Evolutionary conservation across 1,140 invertebrate genomes (phyloP).

Genomic region (Brachionus calyciflorus): DNA sequence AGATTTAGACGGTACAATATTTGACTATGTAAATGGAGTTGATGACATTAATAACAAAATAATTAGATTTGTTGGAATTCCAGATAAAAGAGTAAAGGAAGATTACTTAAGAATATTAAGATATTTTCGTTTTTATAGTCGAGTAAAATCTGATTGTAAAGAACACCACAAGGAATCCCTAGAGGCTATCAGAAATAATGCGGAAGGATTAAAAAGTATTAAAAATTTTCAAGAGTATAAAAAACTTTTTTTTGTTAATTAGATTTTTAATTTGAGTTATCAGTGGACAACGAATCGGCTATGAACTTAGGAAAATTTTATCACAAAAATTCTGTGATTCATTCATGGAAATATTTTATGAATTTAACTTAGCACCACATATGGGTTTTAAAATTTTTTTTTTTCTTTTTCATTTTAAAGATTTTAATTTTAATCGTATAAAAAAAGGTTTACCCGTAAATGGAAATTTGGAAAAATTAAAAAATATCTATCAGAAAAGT

Average conservation of each 20-base stretch:
- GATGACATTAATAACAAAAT: slow-evolving; percentile 55
- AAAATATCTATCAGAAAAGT: background rate
- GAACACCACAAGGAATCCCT: slow-evolving; percentile 27
- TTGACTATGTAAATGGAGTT: slow-evolving; percentile 42
- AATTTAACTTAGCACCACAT: slow-evolving; percentile 14
- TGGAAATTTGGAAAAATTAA: slow-evolving; percentile 33
- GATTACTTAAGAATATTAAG: slow-evolving; percentile 92
- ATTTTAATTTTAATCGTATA: background rate
- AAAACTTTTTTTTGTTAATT: background rate
- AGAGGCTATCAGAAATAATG: slow-evolving; percentile 30
- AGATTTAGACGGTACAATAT: slow-evolving; percentile 34
- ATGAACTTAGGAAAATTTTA: slow-evolving; percentile 17
- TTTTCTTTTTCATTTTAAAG: background rate
- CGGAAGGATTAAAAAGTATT: slow-evolving; percentile 16
- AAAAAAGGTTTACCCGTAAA: slow-evolving; percentile 37
- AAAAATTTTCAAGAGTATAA: background rate
- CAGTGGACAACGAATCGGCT: slow-evolving; percentile 38
- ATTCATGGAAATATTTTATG: slow-evolving; percentile 36
- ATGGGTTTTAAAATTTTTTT: background rate
- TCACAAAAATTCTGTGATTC: slow-evolving; percentile 30
- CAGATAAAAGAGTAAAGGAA: slow-evolving; percentile 81
- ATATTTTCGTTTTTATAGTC: slow-evolving; percentile 77
- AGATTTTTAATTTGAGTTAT: slow-evolving; percentile 17
- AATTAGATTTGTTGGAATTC: slow-evolving; percentile 86
- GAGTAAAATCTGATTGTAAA: background rate